Base-by-base conservation (phyloP, 2,797 vertebrate genomes). In the Xenopus petersii region DNA sequence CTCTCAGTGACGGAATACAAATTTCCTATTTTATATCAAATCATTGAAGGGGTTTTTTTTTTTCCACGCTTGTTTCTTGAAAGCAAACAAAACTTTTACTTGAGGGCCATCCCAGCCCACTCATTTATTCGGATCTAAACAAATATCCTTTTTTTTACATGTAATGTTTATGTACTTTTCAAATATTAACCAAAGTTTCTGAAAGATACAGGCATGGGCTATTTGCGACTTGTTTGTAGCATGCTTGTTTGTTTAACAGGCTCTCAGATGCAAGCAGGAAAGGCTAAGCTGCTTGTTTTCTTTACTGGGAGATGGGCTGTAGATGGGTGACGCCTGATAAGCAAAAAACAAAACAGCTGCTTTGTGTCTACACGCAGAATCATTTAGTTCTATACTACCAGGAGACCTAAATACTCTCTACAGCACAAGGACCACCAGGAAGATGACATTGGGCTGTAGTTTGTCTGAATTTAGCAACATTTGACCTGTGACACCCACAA, bases 141-240 rank as follows among this genome's bases (percentile, higher is more conserved):
- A 88, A 84, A 88, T 81, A 77, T 85, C 87, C 86, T 79, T 81
- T 12, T 88, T 81, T 88, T 81, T 80, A 70, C 71, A 74, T 80
- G 80, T 63, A 67, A 11, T 86, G 84, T 90, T 89, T 89, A 87
- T 81, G 77, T 72, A 80, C 67, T 85, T 83, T 85, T 86, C 87
- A 92, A 92, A 89, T 83, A 91, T 85, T 75, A 89, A 81, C 82
- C 81, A 83, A 62, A 79, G 63, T 73, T 87, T 89, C 89, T 91
- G 82, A 88, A 93, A 87, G 83, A 65, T 47, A 56, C 21, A 67
- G 56, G 21, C 73, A 63, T 59, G 26, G 70, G 64, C 60, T 82
- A 70, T 81, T 84, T 82, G 75, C 24, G 79, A 67, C 55, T 71
- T 42, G 69, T 42, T 81, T 63, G 36, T 69, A 83, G 73, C 71